phyloP scores from a whole-genome alignment of 1,140 invertebrate species.

The Notospermus geniculatus region DNA sequence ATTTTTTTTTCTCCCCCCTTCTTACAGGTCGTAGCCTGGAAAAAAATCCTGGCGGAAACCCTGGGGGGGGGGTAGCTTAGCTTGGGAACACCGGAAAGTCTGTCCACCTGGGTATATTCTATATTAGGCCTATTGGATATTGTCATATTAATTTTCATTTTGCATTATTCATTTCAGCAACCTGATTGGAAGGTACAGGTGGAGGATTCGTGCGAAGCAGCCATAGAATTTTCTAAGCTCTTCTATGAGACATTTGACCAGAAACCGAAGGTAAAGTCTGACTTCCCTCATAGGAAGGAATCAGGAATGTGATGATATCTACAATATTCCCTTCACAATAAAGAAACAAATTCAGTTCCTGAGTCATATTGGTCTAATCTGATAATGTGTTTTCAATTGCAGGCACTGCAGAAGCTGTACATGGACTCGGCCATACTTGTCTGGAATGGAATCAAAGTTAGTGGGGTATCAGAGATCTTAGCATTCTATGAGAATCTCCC shows the following conservation, averaged over 20 bases:
- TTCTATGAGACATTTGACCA: constrained; percentile 82
- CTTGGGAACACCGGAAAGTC: too few species aligned
- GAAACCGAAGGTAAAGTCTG: constrained; percentile 75
- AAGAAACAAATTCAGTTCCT: too few species aligned
- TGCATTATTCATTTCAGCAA: constrained; percentile 7
- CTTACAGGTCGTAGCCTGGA: too few species aligned
- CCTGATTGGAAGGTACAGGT: constrained; percentile 62
- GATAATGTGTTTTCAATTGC: constrained; percentile 36
- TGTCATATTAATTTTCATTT: too few species aligned
- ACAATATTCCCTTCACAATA: too few species aligned
- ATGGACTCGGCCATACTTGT: constrained; percentile 74
- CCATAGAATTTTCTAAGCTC: constrained; percentile 76
- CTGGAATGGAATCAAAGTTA: constrained; percentile 81
- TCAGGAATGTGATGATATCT: too few species aligned
- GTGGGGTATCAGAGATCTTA: constrained; percentile 72
- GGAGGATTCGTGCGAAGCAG: constrained; percentile 72
- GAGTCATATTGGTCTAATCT: neutral
- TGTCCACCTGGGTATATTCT: too few species aligned
- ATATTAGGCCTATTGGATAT: too few species aligned
- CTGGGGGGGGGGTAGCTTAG: too few species aligned
- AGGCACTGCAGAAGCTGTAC: constrained; percentile 75
- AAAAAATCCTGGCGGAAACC: too few species aligned
- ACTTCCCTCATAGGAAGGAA: too few species aligned
- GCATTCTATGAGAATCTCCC: constrained; percentile 76
- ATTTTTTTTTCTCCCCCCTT: too few species aligned